Percentiles rank a stretch among this genome's conserved stretches.
Evolutionary conservation across 2,797 vertebrate genomes (phyloP).

Genomic region (Neosalanx taihuensis): DNA sequence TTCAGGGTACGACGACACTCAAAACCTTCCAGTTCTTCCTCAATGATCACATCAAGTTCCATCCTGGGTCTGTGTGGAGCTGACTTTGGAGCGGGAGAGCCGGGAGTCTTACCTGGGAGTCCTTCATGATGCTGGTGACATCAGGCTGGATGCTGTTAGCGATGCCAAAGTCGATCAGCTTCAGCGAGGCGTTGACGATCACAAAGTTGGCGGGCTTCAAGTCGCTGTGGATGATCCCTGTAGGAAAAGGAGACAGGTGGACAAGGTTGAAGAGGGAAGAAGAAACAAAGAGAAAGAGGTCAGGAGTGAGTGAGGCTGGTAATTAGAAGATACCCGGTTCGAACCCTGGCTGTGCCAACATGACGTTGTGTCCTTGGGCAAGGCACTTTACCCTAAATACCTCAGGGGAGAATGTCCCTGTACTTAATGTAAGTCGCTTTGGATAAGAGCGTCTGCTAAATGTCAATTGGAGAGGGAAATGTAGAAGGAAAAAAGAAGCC

Average conservation of each 20-base stretch:
- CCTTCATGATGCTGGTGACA: conserved; percentile 95
- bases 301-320: neutral
- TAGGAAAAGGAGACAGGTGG: neutral
- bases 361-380: too few relatives aligned
- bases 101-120: conserved; percentile 81
- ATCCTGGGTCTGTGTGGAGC: neutral
- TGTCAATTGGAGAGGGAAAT: neutral
- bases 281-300: neutral
- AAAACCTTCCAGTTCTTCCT: neutral
- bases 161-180: conserved; percentile 97
- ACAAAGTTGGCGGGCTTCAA: conserved; percentile 98
- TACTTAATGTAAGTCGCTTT: too few relatives aligned
- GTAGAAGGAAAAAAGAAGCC: neutral
- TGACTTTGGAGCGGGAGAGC: neutral
- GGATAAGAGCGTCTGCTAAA: too few relatives aligned
- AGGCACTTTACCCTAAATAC: too few relatives aligned
- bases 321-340: neutral
- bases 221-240: conserved; percentile 97
- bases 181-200: conserved; percentile 93
- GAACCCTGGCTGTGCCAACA: too few relatives aligned
- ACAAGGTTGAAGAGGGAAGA: neutral
- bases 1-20: neutral
- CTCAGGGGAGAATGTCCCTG: too few relatives aligned
- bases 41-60: too few relatives aligned
- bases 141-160: conserved; percentile 96